Conservation (phyloP, 2,888 invertebrate genomes). For the Erebia epiphron region DNA sequence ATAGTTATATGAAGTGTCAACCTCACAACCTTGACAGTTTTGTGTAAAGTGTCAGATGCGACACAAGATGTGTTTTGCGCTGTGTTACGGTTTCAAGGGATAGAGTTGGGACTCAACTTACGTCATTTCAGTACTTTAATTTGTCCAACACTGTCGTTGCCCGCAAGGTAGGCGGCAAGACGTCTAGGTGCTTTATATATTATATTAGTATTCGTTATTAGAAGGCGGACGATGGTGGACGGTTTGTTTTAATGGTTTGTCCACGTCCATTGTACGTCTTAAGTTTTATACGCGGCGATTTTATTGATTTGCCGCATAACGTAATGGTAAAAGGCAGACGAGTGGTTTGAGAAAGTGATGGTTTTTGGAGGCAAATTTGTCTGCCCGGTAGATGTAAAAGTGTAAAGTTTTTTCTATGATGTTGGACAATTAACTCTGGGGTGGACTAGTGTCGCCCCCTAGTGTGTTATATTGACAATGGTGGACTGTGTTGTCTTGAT, state of each 20-base stretch:
- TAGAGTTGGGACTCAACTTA: background rate
- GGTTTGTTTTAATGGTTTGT: slow-evolving; percentile 66
- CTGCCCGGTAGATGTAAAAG: slow-evolving; percentile 46
- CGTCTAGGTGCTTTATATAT: slow-evolving; percentile 38
- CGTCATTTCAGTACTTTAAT: background rate
- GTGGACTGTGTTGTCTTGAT: slow-evolving; percentile 51
- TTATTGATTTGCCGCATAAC: slow-evolving; percentile 78
- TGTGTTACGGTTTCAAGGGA: background rate
- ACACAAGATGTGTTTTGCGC: background rate
- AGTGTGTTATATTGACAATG: slow-evolving; percentile 55
- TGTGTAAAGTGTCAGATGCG: background rate
- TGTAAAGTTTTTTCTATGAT: slow-evolving; percentile 62
- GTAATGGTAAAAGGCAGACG: slow-evolving; percentile 60
- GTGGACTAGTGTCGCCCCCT: slow-evolving; percentile 44
- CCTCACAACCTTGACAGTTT: background rate
- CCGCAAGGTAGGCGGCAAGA: slow-evolving; percentile 17
- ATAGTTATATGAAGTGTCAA: background rate
- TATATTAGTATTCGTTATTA: slow-evolving; percentile 45
- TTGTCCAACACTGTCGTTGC: slow-evolving; percentile 28
- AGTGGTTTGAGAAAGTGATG: slow-evolving; percentile 21
- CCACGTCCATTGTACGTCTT: slow-evolving; percentile 56
- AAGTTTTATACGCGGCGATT: slow-evolving; percentile 77
- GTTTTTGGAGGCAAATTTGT: background rate
- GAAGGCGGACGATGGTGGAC: slow-evolving; percentile 51
- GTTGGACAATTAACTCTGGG: slow-evolving; percentile 54